Base-by-base conservation (phyloP, 2,888 invertebrate genomes). In the Drosophila kokeensis region DNA sequence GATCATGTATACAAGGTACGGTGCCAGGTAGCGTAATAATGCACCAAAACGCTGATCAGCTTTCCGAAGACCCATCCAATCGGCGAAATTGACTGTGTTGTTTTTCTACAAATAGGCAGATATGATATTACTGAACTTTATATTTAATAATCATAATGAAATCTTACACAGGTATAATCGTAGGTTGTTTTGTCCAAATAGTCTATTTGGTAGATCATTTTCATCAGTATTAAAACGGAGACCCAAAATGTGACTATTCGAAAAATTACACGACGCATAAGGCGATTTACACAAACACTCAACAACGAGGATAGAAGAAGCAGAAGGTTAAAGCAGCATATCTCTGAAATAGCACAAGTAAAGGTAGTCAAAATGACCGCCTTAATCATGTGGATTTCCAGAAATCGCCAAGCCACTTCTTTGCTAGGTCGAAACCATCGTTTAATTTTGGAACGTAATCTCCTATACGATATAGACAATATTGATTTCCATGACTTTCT, bases 171-270 rank as follows among this genome's bases (percentile, higher is more conserved):
- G 87, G 95, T 95, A 3, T 96, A 95, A 78, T 96, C 94, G 95
- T 97, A 98, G 68, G 93, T 94, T 1, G 94, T 93, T 80, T 96
- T 96, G 73, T 96, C 94, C 77, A 99, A 96, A 90, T 98, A 97
- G 76, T 97, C 95, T 67, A 99, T 97, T 93, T 99, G 99, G 92
- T 98, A 99, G 57, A 99, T 96, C 99, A 99, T 99, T 93, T 98
- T 97, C 18, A 96, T 95, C 76, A 99, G 95, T 76, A 99, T 95
- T 70, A 99, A 95, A 0, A 97, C 86, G 13, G 97, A 96, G 29
- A 97, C 95, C 66, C 96, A 94, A 32, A 96, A 94, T 0, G 97
- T 96, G 91, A 96, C 96, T 8, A 96, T 92, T 66, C 97, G 96
- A 63, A 96, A 95, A 45, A 96, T 94, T 74, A 96, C 92, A 34